Base-by-base conservation (phyloP, 1,140 invertebrate genomes). In the Tetranychus cinnabarinus region DNA sequence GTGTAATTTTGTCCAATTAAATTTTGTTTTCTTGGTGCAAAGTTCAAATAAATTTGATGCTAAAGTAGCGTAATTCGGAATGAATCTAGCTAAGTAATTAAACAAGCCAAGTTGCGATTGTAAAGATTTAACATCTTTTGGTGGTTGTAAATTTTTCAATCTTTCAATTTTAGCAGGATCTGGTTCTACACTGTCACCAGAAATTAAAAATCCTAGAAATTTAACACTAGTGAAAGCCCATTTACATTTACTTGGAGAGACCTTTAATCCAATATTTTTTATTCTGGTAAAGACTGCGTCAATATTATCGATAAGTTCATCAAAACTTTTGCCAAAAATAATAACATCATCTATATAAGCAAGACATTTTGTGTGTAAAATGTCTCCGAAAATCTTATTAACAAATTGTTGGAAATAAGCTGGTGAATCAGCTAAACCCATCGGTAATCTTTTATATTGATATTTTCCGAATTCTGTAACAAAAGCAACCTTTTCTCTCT, bases 401-500 rank as follows among this genome's bases (percentile, higher is more conserved):
- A 60, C 46, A 12, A 52, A 10, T n/a, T 37, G 5, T n/a, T 60
- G 46, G 31, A 60, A 60, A 2, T n/a, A n/a, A 34, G n/a, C 23
- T 15, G 59, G 59, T 1, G 59, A 15, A 31, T 60, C 46, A 2
- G n/a, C 35, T 4, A 50, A 52, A 1, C 59, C 59, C 33, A 60
- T 37, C 23, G 59, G 45, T 6, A 50, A 15, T 36, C 59, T 2
- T 23, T 63, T 47, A 59, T 67, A 76, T 61, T 73, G 67, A 56
- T 65, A 75, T 34, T 69, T 67, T 7, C 73, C 72, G 35, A 66
- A 67, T 42, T 64, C 67, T 57, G 69, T 70, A 0, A 66, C 63
- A 64, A 77, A 77, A 1, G 75, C 72, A 0, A 76, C 72, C 61
- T 56, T 56, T 5, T 4, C 33, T 36, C 31, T 42, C 4, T 54